These are phyloP conservation scores for Enteromius argenteus DNA, from an alignment of 2,797 vertebrate species.

Conservation along the genomic window DNA sequence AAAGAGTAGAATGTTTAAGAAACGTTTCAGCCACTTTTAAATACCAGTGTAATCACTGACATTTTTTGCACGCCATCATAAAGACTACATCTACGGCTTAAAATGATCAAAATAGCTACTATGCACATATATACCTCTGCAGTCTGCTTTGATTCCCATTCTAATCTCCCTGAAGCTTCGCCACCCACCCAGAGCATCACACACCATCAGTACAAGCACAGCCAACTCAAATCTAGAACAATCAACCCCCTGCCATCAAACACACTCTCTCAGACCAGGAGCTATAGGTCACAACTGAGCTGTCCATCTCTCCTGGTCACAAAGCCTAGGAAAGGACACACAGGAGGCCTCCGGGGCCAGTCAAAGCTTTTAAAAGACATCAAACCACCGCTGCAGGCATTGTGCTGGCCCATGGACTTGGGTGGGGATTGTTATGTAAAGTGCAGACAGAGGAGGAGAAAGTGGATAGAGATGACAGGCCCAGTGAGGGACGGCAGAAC, in stretches of 20 bases:
- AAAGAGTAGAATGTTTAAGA: background rate
- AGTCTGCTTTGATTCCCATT: background rate
- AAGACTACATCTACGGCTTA: background rate
- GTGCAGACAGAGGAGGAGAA: constrained; percentile 72
- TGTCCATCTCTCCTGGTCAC: constrained; percentile 47
- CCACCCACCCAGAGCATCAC: constrained; percentile 43
- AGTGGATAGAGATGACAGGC: constrained; percentile 64
- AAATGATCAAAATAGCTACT: background rate
- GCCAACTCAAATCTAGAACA: constrained; percentile 58
- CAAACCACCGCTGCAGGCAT: constrained; percentile 74
- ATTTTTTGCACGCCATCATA: too few species aligned
- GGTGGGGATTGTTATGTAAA: constrained; percentile 82
- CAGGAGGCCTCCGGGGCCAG: constrained; percentile 58
- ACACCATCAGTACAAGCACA: constrained; percentile 24
- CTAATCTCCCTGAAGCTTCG: constrained; percentile 34
- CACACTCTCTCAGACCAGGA: constrained; percentile 54
- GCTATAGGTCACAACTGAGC: constrained; percentile 40
- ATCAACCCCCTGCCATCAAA: constrained; percentile 58
- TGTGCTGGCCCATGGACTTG: constrained; percentile 82
- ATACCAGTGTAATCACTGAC: too few species aligned
- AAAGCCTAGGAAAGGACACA: constrained; percentile 57
- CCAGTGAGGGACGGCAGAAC: constrained; percentile 5
- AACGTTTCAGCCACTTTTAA: too few species aligned
- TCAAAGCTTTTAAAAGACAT: constrained; percentile 77
- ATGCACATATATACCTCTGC: background rate